These are phyloP conservation scores for Molossus alvarezi DNA, from an alignment of 2,797 vertebrate genomes.

Conservation along the genomic window DNA sequence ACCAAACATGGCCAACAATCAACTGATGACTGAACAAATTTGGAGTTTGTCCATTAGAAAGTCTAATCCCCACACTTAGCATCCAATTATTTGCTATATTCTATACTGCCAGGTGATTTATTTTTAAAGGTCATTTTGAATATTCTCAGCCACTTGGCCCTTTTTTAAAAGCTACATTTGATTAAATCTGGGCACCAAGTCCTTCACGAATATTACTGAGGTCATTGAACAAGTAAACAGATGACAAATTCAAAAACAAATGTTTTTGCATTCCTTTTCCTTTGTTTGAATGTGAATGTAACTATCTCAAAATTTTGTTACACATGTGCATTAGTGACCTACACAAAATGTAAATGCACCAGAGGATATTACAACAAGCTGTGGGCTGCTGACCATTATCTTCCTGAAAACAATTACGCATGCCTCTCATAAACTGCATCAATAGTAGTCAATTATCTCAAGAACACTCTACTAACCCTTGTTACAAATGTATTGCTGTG, in stretches of 20 bases:
- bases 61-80: conserved; percentile 41
- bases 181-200: conserved; percentile 71
- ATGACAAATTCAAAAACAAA: conserved; percentile 55
- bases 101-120: conserved; percentile 51
- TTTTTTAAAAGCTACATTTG: conserved; percentile 73
- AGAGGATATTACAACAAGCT: conserved; percentile 52
- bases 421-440: conserved; percentile 53
- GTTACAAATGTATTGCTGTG: conserved; percentile 72
- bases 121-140: conserved; percentile 74
- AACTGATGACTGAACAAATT: conserved; percentile 52
- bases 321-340: not conserved
- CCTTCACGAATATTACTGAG: conserved; percentile 24
- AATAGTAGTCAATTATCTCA: conserved; percentile 64
- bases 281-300: not conserved
- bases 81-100: conserved; percentile 66
- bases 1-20: conserved; percentile 73
- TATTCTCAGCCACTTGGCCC: conserved; percentile 63
- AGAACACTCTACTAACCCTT: conserved; percentile 64
- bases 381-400: conserved; percentile 39
- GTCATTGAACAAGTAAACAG: conserved; percentile 63
- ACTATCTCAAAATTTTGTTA: not conserved
- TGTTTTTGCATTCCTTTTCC: conserved; percentile 58
- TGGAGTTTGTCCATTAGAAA: conserved; percentile 60
- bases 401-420: conserved; percentile 61
- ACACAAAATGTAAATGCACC: not conserved